These are phyloP conservation scores for Meloidogyne hapla DNA, from an alignment of 1,140 invertebrate genomes.

Conservation along the genomic window DNA sequence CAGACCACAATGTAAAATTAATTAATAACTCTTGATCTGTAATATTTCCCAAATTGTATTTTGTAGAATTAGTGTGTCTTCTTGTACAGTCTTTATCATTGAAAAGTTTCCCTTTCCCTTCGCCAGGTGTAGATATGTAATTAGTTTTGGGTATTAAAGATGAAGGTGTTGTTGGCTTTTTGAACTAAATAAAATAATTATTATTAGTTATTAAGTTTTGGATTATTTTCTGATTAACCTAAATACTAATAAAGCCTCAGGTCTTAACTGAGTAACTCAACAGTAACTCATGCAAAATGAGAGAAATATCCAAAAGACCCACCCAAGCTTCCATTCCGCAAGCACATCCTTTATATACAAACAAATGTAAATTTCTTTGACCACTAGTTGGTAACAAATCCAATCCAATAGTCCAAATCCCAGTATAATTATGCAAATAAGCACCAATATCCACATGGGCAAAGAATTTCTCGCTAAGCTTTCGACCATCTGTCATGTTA, in stretches of 20 bases:
- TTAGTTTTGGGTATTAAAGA: not conserved
- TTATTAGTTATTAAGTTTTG: too few species aligned
- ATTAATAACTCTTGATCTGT: not conserved
- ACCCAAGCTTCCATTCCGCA: constrained; percentile 17
- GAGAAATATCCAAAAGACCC: too few species aligned
- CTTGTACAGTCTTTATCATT: not conserved
- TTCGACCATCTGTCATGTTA: not conserved
- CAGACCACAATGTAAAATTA: not conserved
- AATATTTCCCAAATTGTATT: not conserved
- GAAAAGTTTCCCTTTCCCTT: not conserved
- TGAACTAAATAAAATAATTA: not conserved
- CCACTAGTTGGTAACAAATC: not conserved
- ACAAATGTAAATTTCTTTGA: not conserved
- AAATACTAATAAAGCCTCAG: too few species aligned
- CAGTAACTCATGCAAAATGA: too few species aligned
- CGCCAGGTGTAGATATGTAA: not conserved
- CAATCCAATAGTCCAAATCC: constrained; percentile 9
- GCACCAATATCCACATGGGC: not conserved
- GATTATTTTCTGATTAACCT: too few species aligned
- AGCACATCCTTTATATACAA: not conserved
- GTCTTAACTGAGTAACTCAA: too few species aligned
- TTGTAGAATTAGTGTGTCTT: not conserved
- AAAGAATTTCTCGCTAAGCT: not conserved
- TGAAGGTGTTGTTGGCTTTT: not conserved
- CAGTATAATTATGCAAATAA: not conserved